A percentile compares a stretch with the other conserved stretches of the same genome.
Evolutionary conservation across 2,113 vertebrate species (phyloP).

Genomic region (Bufo bufo): DNA sequence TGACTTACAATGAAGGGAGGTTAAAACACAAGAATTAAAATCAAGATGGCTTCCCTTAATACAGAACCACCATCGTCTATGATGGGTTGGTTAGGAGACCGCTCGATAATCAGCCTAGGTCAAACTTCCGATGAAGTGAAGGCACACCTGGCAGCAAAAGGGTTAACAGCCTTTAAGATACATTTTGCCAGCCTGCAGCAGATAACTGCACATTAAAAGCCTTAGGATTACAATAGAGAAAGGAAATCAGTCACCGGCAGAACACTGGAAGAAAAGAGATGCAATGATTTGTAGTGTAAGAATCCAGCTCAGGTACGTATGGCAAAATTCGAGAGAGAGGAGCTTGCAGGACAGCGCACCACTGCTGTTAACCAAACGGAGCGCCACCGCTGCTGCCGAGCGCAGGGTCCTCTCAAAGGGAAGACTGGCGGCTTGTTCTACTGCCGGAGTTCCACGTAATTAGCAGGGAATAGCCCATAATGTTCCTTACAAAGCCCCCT

Average conservation of each 20-base stretch:
- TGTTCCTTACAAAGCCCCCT: conserved; percentile 87
- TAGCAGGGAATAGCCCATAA: conserved; percentile 94
- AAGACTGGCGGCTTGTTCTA: conserved; percentile 63
- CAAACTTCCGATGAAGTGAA: conserved; percentile 28
- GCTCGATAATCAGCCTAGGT: neutral
- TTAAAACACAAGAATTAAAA: neutral
- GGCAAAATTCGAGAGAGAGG: conserved; percentile 58
- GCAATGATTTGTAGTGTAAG: conserved; percentile 65
- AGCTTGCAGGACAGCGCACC: neutral
- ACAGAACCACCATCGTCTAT: neutral
- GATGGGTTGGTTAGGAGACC: neutral
- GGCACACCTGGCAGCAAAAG: conserved; percentile 47
- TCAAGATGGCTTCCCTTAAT: neutral
- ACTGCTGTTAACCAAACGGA: too few species aligned
- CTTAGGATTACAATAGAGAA: conserved; percentile 6
- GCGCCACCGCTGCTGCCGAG: neutral
- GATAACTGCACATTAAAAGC: conserved; percentile 42
- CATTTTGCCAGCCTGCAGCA: conserved; percentile 35
- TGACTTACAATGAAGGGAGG: too few species aligned
- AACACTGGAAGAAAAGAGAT: conserved; percentile 31
- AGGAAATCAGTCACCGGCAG: neutral
- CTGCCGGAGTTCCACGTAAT: conserved; percentile 92
- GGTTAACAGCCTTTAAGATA: conserved; percentile 41
- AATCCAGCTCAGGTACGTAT: conserved; percentile 56
- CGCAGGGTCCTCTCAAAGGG: neutral